These are phyloP conservation scores for Phaetusa simplex DNA, from an alignment of 2,113 vertebrate genomes.

Conservation along the genomic window DNA sequence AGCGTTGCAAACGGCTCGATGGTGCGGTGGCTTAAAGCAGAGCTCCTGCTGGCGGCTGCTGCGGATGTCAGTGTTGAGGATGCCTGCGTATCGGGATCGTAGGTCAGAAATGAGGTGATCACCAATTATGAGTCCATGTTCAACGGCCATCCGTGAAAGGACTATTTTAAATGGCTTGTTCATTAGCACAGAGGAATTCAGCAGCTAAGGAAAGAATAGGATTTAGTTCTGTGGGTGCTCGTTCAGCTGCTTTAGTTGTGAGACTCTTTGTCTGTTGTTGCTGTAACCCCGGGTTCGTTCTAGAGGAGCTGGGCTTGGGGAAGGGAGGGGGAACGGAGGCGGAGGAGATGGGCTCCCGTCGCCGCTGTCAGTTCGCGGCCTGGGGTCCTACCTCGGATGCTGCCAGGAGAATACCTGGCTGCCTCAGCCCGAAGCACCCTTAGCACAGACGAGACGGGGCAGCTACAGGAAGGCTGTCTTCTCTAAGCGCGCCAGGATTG, in stretches of 20 bases:
- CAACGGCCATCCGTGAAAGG: background rate
- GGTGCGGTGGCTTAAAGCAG: background rate
- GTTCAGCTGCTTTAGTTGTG: background rate
- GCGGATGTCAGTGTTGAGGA: background rate
- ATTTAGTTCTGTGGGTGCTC: background rate
- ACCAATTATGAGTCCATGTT: background rate
- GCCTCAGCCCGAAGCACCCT: background rate
- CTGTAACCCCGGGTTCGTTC: background rate
- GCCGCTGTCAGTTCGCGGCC: background rate
- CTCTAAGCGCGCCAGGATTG: background rate
- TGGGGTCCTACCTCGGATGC: background rate
- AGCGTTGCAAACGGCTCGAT: background rate
- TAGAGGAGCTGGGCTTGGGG: background rate
- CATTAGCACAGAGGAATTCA: background rate
- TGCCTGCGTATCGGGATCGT: accelerated
- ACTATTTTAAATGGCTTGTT: background rate
- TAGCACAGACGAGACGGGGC: background rate
- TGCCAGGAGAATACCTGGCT: background rate
- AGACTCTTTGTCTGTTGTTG: background rate
- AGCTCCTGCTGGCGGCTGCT: background rate
- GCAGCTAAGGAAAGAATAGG: background rate
- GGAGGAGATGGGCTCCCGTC: background rate
- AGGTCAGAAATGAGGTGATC: background rate
- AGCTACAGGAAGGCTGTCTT: background rate
- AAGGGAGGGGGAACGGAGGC: background rate